Percentiles rank a stretch among this genome's conserved stretches.
These are phyloP conservation scores for Callaeas wilsoni DNA, from an alignment of 2,113 vertebrate species.

Conservation along the genomic window DNA sequence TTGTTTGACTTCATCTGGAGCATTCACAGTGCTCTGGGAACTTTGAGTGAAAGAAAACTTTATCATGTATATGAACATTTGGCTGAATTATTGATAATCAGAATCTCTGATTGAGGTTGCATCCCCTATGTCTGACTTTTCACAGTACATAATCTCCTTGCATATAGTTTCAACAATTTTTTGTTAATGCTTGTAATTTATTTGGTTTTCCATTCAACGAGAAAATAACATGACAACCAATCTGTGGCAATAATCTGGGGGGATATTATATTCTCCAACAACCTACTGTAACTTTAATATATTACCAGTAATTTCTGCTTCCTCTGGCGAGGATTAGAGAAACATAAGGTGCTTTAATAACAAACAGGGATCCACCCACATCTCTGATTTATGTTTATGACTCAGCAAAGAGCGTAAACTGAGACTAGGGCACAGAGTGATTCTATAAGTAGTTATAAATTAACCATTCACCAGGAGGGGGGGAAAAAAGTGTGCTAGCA, in stretches of 20 bases:
- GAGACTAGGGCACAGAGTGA: conserved; percentile 18
- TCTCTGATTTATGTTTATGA: conserved; percentile 52
- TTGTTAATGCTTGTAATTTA: neutral
- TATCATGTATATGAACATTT: neutral
- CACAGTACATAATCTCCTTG: neutral
- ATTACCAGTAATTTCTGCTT: conserved; percentile 44
- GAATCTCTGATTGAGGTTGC: neutral
- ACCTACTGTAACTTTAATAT: neutral
- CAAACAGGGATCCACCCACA: conserved; percentile 49
- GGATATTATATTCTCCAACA: neutral
- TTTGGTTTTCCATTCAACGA: neutral
- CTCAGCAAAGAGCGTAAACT: conserved; percentile 46
- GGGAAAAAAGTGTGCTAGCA: neutral
- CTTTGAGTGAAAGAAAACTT: neutral
- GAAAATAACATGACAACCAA: neutral
- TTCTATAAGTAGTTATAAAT: conserved; percentile 50
- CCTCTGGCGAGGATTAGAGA: neutral
- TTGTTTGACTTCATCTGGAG: neutral
- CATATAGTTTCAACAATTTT: neutral
- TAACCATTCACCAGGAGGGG: neutral
- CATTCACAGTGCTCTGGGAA: neutral
- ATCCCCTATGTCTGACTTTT: neutral
- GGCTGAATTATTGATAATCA: neutral
- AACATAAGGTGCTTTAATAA: conserved; percentile 60
- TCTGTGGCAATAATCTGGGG: neutral